Evolutionary conservation across 2,113 vertebrate genomes (phyloP).

Genomic region (Pleuronectes platessa): DNA sequence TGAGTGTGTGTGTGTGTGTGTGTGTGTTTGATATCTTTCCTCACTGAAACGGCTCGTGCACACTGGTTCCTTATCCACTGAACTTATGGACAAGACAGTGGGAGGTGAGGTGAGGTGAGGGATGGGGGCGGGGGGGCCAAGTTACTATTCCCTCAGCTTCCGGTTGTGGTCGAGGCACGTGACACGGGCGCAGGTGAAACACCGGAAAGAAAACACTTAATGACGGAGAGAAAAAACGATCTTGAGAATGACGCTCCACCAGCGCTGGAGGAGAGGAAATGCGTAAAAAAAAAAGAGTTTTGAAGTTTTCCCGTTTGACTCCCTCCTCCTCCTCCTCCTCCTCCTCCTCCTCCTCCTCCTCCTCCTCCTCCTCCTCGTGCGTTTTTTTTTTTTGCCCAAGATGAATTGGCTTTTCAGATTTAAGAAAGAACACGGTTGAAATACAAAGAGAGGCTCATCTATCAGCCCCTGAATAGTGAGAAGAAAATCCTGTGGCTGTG

Average conservation of each 20-base stretch:
- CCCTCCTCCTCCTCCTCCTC: slow-evolving; percentile 59
- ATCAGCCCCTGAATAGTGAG: slow-evolving; percentile 82
- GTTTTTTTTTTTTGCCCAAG: slow-evolving; percentile 62
- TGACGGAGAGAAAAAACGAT: slow-evolving; percentile 69
- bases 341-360: slow-evolving; percentile 25
- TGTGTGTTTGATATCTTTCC: slow-evolving; percentile 15
- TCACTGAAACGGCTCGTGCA: slow-evolving; percentile 19
- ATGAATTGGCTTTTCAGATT: slow-evolving; percentile 85
- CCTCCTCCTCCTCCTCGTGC: slow-evolving; percentile 58
- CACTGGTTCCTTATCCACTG: slow-evolving; percentile 38
- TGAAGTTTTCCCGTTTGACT: slow-evolving; percentile 68
- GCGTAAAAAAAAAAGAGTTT: slow-evolving; percentile 34
- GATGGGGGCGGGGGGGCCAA: slow-evolving; percentile 11
- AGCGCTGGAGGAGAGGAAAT: slow-evolving; percentile 9
- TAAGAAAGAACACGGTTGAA: slow-evolving; percentile 83
- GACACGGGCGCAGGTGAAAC: slow-evolving; percentile 58
- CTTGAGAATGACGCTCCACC: slow-evolving; percentile 76
- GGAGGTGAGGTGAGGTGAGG: neutral
- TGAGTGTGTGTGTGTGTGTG: neutral
- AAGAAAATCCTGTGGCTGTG: slow-evolving; percentile 78
- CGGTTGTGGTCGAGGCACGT: slow-evolving; percentile 63
- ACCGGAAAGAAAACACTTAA: slow-evolving; percentile 67
- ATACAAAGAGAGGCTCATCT: slow-evolving; percentile 84
- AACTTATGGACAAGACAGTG: slow-evolving; percentile 43
- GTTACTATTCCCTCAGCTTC: slow-evolving; percentile 18